Evolutionary conservation across 2,113 vertebrate genomes (phyloP).

Genomic region (Scartelaos histophorus): DNA sequence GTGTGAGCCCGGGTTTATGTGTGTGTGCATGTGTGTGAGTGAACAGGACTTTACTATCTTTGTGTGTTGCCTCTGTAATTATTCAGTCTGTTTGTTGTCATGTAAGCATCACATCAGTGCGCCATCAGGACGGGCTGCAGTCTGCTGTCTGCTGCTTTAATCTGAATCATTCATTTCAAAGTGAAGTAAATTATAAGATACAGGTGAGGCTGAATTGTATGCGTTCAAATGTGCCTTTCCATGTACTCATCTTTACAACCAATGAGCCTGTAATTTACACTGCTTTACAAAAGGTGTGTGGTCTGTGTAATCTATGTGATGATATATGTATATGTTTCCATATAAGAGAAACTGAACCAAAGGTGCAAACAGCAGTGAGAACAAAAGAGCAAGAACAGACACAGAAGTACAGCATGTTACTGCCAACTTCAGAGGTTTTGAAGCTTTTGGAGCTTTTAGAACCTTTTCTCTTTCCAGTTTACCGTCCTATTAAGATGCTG

Average conservation of each 20-base stretch:
- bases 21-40: conserved; percentile 13
- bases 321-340: not conserved
- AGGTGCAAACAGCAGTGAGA: not conserved
- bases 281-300: not conserved
- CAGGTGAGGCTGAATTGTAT: not conserved
- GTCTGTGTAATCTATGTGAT: not conserved
- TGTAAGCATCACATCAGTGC: conserved; percentile 37
- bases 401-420: conserved; percentile 10
- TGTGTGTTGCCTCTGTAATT: conserved; percentile 63
- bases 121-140: conserved; percentile 13
- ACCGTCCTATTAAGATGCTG: not conserved
- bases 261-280: not conserved
- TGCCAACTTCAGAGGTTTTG: conserved; percentile 51
- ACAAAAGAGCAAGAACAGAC: no score
- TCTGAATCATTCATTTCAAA: conserved; percentile 9
- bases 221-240: not conserved
- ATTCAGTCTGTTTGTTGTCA: conserved; percentile 64
- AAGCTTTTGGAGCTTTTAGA: no score
- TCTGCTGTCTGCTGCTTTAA: conserved; percentile 33
- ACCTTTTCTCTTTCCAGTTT: not conserved
- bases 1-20: conserved; percentile 20
- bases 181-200: not conserved
- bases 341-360: conserved; percentile 2
- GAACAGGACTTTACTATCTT: conserved; percentile 33
- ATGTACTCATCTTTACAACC: not conserved